Base-by-base conservation (phyloP, 2,888 invertebrate species). In the Phragmatobia fuliginosa region DNA sequence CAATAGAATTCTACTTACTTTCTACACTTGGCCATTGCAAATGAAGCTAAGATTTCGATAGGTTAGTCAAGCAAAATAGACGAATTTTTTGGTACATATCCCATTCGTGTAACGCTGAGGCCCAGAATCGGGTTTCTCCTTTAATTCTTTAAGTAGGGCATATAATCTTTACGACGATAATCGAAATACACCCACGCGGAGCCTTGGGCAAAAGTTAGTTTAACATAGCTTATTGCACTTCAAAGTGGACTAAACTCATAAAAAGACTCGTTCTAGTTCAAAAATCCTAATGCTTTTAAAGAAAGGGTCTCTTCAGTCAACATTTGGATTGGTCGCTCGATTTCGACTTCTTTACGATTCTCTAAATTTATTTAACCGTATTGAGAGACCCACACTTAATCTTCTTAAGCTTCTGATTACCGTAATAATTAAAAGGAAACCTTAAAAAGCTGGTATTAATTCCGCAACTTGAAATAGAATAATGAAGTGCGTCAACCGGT, bases 401-500 rank as follows among this genome's bases (percentile, higher is more conserved):
- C 64, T 56, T 64, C 60, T 56, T 60, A 52, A 52, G 61, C 52
- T 18, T 52, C 64, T 65, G 69, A 38, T 69, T 65, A 52, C 65
- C 65, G 52, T 69, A 61, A 61, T 38, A 69, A 65, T 65, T 65
- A 69, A 64, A 64, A 64, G 52, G 52, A 64, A 64, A 52, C 64
- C 64, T 52, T 41, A 76, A 79, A 70, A 72, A 66, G 66, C 65
- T 62, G 25, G 25, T 71, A 74, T 76, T 64, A 25, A 74, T 75
- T 76, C 41, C 36, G 14, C 28, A 56, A 62, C 60, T 68, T 76
- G 77, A 71, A 74, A 73, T 70, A 71, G 59, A 60, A 72, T 77
- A 78, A 82, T 73, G 67, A 41, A 82, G 69, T 68, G 45, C 8
- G 67, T 59, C 38, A 69, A 67, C 61, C 64, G 28, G 70, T 69